Evolutionary conservation across 2,888 invertebrate genomes (phyloP).

Genomic region (Leptarthrus brevirostris): DNA sequence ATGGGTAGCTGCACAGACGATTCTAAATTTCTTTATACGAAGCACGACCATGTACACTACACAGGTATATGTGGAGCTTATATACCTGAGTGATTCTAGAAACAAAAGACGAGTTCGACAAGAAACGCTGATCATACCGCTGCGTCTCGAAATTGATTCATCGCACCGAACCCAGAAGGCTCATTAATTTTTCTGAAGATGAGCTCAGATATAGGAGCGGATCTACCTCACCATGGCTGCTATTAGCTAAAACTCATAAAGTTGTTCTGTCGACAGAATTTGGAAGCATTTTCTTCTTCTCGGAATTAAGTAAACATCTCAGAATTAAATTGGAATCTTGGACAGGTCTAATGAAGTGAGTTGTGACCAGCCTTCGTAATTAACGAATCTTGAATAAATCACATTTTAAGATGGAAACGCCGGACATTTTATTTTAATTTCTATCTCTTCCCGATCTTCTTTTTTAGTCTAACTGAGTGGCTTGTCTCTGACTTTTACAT

Average conservation of each 20-base stretch:
- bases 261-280: constrained; percentile 45
- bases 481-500: not conserved
- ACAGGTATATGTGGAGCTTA: not conserved
- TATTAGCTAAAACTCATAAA: constrained; percentile 43
- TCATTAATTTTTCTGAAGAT: constrained; percentile 29
- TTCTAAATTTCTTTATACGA: constrained; percentile 10
- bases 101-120: constrained; percentile 37
- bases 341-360: constrained; percentile 44
- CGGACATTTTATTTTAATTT: constrained; percentile 14
- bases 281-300: constrained; percentile 34
- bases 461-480: not conserved
- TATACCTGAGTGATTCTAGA: constrained; percentile 9
- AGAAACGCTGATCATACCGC: constrained; percentile 29
- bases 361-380: constrained; percentile 42
- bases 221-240: not conserved
- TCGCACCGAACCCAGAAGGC: constrained; percentile 30
- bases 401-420: constrained; percentile 28
- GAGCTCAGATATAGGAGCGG: constrained; percentile 6
- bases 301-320: constrained; percentile 48
- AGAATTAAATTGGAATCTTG: constrained; percentile 41
- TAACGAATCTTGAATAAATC: constrained; percentile 24
- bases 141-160: constrained; percentile 39
- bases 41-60: not conserved
- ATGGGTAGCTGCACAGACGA: constrained; percentile 15
- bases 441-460: not conserved